Conservation (phyloP, 2,113 vertebrate genomes). For the Cavia aperea region DNA sequence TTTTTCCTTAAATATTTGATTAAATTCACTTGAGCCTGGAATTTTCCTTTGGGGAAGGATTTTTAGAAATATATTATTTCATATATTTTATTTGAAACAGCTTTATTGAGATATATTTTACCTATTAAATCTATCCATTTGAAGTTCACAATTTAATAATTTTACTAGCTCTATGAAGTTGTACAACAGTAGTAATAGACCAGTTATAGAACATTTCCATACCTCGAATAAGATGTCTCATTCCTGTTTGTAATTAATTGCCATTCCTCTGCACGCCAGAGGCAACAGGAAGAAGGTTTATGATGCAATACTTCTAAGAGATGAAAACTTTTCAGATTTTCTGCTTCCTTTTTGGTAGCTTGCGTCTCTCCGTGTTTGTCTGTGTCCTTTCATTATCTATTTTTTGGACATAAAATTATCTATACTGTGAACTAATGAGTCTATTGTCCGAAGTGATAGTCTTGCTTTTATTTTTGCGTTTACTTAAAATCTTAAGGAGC, state of each 20-base stretch:
- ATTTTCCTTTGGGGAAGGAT: slow-evolving; percentile 30
- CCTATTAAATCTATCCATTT: slow-evolving; percentile 41
- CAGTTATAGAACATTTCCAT: slow-evolving; percentile 29
- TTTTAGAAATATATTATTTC: slow-evolving; percentile 24
- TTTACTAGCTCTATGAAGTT: slow-evolving; percentile 31
- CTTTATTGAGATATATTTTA: slow-evolving; percentile 36
- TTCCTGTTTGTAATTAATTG: background rate
- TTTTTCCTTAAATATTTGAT: slow-evolving; percentile 39
- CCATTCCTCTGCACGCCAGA: background rate
- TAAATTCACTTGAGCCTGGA: slow-evolving; percentile 4
- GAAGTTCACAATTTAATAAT: slow-evolving; percentile 18
- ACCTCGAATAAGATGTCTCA: background rate
- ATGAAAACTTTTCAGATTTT: background rate
- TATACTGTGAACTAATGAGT: background rate
- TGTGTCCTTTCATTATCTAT: background rate
- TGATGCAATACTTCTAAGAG: background rate
- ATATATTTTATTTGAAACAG: slow-evolving; percentile 46
- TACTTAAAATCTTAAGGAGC: background rate
- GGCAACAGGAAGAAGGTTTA: background rate
- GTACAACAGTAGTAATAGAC: background rate
- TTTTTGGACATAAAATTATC: background rate
- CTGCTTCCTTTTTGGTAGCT: slow-evolving; percentile 5
- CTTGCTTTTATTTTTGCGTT: background rate
- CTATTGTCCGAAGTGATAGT: background rate
- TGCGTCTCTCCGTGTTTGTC: background rate